Conservation (phyloP, 2,888 invertebrate genomes). For the Abrostola tripartita region DNA sequence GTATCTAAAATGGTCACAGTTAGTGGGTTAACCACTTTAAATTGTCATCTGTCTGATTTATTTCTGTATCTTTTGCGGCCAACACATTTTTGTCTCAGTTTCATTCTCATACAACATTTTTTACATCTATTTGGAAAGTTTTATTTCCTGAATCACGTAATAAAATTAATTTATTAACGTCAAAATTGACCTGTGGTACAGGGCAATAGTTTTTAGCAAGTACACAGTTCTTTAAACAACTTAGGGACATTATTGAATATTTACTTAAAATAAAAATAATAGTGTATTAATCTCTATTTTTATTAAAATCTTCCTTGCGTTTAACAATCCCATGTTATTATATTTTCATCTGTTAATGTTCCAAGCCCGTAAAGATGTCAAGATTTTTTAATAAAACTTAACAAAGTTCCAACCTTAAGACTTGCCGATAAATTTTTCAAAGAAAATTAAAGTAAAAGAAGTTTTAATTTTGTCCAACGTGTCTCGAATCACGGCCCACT, state of each 20-base stretch:
- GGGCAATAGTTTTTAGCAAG: conserved; percentile 19
- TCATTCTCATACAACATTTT: conserved; percentile 61
- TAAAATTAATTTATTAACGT: conserved; percentile 55
- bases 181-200: conserved; percentile 36
- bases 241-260: not conserved
- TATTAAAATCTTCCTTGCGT: too few species aligned
- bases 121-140: conserved; percentile 61
- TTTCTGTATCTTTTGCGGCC: conserved; percentile 86
- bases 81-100: conserved; percentile 83
- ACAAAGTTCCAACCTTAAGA: too few species aligned
- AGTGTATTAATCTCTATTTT: too few species aligned
- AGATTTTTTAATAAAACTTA: too few species aligned
- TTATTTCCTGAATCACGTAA: conserved; percentile 60
- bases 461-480: conserved; percentile 49
- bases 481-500: conserved; percentile 56
- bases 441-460: conserved; percentile 14
- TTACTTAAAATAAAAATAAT: not conserved
- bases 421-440: too few species aligned
- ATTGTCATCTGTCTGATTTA: conserved; percentile 89
- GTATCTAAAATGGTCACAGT: conserved; percentile 89
- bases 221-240: not conserved
- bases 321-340: too few species aligned
- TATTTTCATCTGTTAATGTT: too few species aligned
- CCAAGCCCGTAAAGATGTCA: too few species aligned
- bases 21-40: conserved; percentile 89